phyloP scores from a whole-genome alignment of 2,113 vertebrate species.

The Ophiodon elongatus region DNA sequence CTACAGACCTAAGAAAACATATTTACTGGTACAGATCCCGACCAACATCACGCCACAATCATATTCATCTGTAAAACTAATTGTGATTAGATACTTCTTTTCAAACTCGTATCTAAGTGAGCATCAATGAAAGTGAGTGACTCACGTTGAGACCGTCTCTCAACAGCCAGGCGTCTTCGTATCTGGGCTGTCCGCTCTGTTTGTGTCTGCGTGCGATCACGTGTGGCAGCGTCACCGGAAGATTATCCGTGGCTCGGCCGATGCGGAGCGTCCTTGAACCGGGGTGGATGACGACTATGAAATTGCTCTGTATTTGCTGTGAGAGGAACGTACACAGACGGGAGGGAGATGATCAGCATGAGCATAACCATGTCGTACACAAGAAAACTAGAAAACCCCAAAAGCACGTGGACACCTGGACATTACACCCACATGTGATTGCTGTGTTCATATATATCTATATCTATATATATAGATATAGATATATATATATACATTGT shows the following conservation, averaged over 20 bases:
- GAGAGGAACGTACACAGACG: neutral
- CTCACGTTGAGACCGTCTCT: conserved; percentile 93
- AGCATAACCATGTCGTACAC: neutral
- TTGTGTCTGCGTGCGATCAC: conserved; percentile 93
- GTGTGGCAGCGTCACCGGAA: conserved; percentile 90
- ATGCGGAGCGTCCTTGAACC: conserved; percentile 92
- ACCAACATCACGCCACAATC: neutral
- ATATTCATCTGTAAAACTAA: neutral
- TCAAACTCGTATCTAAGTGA: too few species aligned
- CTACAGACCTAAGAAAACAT: neutral
- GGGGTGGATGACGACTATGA: conserved; percentile 94
- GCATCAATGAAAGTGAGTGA: too few species aligned
- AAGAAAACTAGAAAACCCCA: neutral
- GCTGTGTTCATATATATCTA: too few species aligned
- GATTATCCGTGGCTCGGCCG: conserved; percentile 94
- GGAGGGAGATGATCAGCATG: neutral
- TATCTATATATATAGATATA: too few species aligned
- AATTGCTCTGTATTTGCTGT: conserved; percentile 98
- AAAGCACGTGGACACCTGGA: neutral
- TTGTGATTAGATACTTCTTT: neutral
- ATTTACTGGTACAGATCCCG: neutral
- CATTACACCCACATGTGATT: too few species aligned
- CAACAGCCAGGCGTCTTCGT: conserved; percentile 91
- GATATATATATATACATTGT: too few species aligned
- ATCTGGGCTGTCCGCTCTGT: conserved; percentile 87